These are phyloP conservation scores for Tachuris rubrigastra DNA, from an alignment of 2,113 vertebrate genomes.

Conservation along the genomic window DNA sequence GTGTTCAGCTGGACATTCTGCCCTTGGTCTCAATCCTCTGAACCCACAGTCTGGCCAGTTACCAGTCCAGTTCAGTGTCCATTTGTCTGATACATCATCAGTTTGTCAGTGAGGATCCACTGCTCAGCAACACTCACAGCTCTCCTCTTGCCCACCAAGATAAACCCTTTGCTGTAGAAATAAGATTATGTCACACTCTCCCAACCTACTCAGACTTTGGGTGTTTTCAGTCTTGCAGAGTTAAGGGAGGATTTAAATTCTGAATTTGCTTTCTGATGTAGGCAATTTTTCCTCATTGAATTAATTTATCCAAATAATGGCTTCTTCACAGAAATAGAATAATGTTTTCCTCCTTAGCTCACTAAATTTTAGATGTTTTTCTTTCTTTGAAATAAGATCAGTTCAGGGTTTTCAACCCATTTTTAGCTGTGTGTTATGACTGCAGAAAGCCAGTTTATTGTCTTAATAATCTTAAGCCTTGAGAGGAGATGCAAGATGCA, in stretches of 20 bases:
- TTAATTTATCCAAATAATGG: not conserved
- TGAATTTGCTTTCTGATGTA: not conserved
- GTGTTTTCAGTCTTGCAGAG: not conserved
- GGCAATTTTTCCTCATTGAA: not conserved
- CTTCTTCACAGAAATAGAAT: not conserved
- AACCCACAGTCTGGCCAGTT: not conserved
- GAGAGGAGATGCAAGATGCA: not conserved
- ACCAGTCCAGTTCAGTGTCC: not conserved
- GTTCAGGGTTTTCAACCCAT: not conserved
- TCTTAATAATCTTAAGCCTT: not conserved
- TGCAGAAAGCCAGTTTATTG: not conserved
- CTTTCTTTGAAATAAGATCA: not conserved
- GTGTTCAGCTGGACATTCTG: not conserved
- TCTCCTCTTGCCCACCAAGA: not conserved
- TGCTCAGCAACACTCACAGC: not conserved
- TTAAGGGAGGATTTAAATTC: not conserved
- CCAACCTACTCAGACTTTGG: not conserved
- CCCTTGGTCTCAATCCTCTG: not conserved
- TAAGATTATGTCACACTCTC: not conserved
- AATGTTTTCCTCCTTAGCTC: not conserved
- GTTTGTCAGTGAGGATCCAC: not conserved
- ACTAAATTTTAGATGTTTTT: not conserved
- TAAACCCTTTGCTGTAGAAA: not conserved
- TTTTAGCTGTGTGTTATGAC: not conserved
- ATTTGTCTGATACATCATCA: not conserved